These are phyloP conservation scores for Melangyna quadrimaculata DNA, from an alignment of 2,888 invertebrate genomes.

Conservation along the genomic window DNA sequence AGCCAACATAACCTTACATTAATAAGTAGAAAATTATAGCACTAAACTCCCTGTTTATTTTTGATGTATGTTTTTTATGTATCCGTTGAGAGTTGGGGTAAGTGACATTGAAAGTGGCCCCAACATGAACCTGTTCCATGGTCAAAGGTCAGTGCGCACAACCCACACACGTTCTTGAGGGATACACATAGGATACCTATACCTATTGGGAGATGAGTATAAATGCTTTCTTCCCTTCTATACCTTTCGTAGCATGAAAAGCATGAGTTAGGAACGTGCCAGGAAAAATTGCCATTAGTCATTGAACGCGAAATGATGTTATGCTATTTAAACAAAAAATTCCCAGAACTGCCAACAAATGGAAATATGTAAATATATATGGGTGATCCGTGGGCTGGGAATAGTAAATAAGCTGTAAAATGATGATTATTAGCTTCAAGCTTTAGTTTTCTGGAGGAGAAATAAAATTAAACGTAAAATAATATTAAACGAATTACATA, in stretches of 20 bases:
- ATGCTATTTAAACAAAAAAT: conserved; percentile 11
- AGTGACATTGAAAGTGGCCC: conserved; percentile 65
- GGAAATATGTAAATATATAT: background rate
- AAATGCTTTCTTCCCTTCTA: conserved; percentile 2
- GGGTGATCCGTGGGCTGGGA: background rate
- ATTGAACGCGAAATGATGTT: conserved; percentile 23
- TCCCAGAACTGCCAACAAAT: conserved; percentile 28
- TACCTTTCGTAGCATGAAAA: background rate
- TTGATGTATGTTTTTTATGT: background rate
- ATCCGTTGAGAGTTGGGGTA: background rate
- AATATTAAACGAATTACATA: background rate
- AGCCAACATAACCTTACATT: too few relatives aligned
- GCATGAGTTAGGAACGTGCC: conserved; percentile 42
- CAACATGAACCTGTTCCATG: conserved; percentile 59
- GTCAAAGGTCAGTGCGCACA: conserved; percentile 63
- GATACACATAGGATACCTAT: background rate
- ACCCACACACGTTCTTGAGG: conserved; percentile 2
- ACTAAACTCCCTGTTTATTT: background rate
- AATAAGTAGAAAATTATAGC: background rate
- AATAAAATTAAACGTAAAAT: background rate
- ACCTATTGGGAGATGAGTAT: background rate
- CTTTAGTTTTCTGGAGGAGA: background rate
- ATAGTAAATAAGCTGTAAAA: background rate
- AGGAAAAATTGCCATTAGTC: conserved; percentile 54
- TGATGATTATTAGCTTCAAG: background rate